Evolutionary conservation across 1,140 invertebrate species (phyloP), one percentile per base, ranked within the genome.

Genomic region (Lepidostoma basale): DNA sequence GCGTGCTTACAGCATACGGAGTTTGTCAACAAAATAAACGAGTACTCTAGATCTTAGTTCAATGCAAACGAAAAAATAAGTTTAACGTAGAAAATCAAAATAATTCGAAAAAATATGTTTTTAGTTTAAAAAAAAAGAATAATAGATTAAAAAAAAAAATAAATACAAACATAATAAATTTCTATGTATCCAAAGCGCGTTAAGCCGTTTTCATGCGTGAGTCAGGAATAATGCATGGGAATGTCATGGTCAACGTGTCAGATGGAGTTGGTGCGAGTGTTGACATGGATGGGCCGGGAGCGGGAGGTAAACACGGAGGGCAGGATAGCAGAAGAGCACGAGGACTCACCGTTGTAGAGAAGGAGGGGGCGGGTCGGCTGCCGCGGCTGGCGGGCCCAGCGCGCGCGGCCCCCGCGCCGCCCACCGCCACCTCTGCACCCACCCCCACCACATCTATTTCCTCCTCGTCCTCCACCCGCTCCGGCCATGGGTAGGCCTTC

Each of bases 401-500:
- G 30, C 84, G 81, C 79, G 82, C 84, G 81, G 79, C 77, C 76
- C 79, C 80, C 76, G 81, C 79, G 62, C 79, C 79, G 18, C 52
- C 60, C 25, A 73, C 77, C 67, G 66, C 76, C 22, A 76, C 77
- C 69, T 66, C 76, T 23, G 76, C 75, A 67, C 76, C 77, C 60
- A 78, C 86, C 58, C 88, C 88, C 62, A 92, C 92, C 74, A 92
- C 91, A 84, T 92, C 91, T 81, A 92, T 92, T 79, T 92, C 90
- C 82, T 92, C 91, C 62, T 93, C 91, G 68, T 92, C 90, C 70
- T 89, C 88, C 68, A 83, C 83, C 73, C 89, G 85, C 77, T 89
- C 88, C 75, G 88, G 86, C 89, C 90, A 90, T 73, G 90, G 89
- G 83, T 91, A 91, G 74, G 87, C 89, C 86, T 93, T 94, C 91